A percentile compares a stretch with the other conserved stretches of the same genome.
Evolutionary conservation across 92 coral and sea anemone species (phyloP).

Genomic region (Phymanthus crucifer): DNA sequence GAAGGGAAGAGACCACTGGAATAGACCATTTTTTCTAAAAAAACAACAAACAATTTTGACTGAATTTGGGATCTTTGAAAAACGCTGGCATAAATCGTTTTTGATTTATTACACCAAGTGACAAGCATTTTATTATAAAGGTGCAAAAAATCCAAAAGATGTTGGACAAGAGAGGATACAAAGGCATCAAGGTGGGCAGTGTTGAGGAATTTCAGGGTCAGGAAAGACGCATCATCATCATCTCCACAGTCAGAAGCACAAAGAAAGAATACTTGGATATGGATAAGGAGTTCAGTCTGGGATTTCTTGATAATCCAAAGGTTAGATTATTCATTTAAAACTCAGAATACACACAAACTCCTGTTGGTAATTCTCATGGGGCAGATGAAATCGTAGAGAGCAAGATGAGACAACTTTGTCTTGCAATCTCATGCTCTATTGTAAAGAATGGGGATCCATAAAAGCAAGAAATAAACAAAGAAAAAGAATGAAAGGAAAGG

Average conservation of each 20-base stretch:
- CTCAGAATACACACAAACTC: neutral
- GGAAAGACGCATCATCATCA: slow-evolving; percentile 68
- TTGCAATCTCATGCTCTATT: too few species aligned
- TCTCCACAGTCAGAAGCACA: slow-evolving; percentile 75
- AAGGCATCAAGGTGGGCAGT: slow-evolving; percentile 76
- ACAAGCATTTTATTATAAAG: slow-evolving; percentile 6
- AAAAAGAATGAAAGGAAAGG: too few species aligned
- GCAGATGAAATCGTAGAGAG: too few species aligned
- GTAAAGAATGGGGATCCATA: too few species aligned
- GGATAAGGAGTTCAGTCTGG: slow-evolving; percentile 64
- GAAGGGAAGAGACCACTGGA: too few species aligned
- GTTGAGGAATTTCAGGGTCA: slow-evolving; percentile 88
- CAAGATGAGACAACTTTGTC: too few species aligned
- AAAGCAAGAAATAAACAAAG: too few species aligned
- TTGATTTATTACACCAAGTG: neutral
- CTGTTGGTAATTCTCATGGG: too few species aligned
- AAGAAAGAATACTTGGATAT: slow-evolving; percentile 64
- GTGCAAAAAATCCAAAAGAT: slow-evolving; percentile 80
- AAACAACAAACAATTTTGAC: too few species aligned
- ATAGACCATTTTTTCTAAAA: too few species aligned
- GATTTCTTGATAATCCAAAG: slow-evolving; percentile 76
- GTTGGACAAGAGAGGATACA: slow-evolving; percentile 59
- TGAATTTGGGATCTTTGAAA: too few species aligned
- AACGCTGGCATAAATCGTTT: too few species aligned
- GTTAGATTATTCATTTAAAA: slow-evolving; percentile 7